Evolutionary conservation across 2,113 vertebrate species (phyloP).

Genomic region (Octodon degus): DNA sequence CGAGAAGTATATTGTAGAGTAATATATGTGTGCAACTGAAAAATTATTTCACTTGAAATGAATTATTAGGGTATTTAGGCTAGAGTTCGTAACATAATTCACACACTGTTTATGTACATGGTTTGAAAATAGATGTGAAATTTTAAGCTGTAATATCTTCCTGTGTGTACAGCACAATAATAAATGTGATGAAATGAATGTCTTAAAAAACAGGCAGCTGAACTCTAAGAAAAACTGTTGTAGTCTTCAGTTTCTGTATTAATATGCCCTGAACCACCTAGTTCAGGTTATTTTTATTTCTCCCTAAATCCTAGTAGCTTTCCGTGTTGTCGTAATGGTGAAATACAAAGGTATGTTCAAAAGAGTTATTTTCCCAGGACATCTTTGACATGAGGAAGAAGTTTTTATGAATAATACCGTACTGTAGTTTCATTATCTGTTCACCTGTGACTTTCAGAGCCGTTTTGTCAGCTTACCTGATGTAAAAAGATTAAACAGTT

Average conservation of each 20-base stretch:
- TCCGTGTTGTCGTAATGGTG: conserved; percentile 14
- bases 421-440: conserved; percentile 24
- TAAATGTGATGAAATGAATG: conserved; percentile 55
- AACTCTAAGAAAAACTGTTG: background rate
- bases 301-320: conserved; percentile 42
- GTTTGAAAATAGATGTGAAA: conserved; percentile 41
- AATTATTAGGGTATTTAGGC: conserved; percentile 56
- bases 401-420: conserved; percentile 18
- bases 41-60: conserved; percentile 52
- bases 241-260: background rate
- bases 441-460: conserved; percentile 42
- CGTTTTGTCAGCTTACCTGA: conserved; percentile 61
- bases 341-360: conserved; percentile 15
- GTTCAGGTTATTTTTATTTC: conserved; percentile 19
- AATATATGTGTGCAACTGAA: conserved; percentile 58
- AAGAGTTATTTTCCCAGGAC: conserved; percentile 50
- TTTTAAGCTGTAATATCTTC: background rate
- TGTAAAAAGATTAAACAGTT: conserved; percentile 39
- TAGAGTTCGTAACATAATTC: conserved; percentile 38
- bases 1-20: conserved; percentile 59
- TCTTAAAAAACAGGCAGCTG: background rate
- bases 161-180: conserved; percentile 22
- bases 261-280: background rate
- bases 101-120: conserved; percentile 38
- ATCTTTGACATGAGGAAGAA: conserved; percentile 42